These are phyloP conservation scores for Byasa hedistus DNA, from an alignment of 2,888 invertebrate genomes.

Conservation along the genomic window DNA sequence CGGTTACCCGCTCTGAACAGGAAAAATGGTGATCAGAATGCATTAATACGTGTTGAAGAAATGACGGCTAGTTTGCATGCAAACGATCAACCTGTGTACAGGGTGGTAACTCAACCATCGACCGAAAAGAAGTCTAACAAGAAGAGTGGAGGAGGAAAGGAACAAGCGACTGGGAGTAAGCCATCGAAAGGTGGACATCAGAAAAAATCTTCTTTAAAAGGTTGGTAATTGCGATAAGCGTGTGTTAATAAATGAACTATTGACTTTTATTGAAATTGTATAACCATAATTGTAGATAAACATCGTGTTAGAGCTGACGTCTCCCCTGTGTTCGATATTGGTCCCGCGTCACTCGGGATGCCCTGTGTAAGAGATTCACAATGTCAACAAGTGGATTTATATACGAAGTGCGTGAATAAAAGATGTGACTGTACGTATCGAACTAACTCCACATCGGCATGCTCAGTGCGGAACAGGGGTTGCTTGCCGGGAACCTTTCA, in stretches of 20 bases:
- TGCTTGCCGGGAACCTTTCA: slow-evolving; percentile 93
- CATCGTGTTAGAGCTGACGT: slow-evolving; percentile 63
- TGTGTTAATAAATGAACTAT: not conserved
- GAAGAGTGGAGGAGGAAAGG: slow-evolving; percentile 57
- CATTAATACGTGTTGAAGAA: slow-evolving; percentile 64
- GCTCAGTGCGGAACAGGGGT: slow-evolving; percentile 86
- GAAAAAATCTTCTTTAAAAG: slow-evolving; percentile 73
- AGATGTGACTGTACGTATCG: slow-evolving; percentile 87
- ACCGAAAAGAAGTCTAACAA: slow-evolving; percentile 67
- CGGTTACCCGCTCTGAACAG: slow-evolving; percentile 57
- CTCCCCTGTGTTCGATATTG: slow-evolving; percentile 63
- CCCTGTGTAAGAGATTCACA: slow-evolving; percentile 87
- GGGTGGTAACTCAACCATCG: slow-evolving; percentile 72
- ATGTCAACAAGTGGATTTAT: slow-evolving; percentile 88
- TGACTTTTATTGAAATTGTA: not conserved
- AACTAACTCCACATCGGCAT: slow-evolving; percentile 81
- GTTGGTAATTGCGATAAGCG: slow-evolving; percentile 40
- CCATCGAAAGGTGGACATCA: slow-evolving; percentile 66
- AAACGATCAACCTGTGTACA: slow-evolving; percentile 72
- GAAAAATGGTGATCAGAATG: slow-evolving; percentile 68
- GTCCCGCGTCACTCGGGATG: slow-evolving; percentile 86
- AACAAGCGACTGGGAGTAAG: slow-evolving; percentile 50
- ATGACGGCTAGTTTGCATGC: slow-evolving; percentile 73
- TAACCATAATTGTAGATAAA: slow-evolving; percentile 53
- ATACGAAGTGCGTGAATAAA: slow-evolving; percentile 87